Evolutionary conservation across 2,797 vertebrate genomes (phyloP).

Genomic region (Tachyglossus aculeatus): DNA sequence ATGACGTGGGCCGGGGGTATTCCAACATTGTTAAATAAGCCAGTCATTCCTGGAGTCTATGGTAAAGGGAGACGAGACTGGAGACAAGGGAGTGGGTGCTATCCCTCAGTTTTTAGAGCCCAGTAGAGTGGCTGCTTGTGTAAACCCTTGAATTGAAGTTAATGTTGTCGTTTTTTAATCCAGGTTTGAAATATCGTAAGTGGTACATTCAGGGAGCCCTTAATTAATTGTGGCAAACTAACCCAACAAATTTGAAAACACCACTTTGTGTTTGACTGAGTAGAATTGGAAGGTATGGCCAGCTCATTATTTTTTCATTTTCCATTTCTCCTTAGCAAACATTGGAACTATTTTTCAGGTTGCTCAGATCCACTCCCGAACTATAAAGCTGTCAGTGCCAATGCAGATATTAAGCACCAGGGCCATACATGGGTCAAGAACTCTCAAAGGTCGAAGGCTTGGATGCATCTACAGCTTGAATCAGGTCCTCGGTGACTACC

Average conservation of each 20-base stretch:
- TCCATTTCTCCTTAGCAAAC: background rate
- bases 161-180: too few relatives aligned
- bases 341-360: conserved; percentile 1
- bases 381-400: conserved; percentile 16
- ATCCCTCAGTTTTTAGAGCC: background rate
- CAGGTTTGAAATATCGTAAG: background rate
- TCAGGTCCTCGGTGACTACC: conserved; percentile 40
- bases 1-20: too few relatives aligned
- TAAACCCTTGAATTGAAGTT: background rate
- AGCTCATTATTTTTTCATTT: too few relatives aligned
- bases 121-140: background rate
- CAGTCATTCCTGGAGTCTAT: too few relatives aligned
- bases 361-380: conserved; percentile 26
- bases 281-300: too few relatives aligned
- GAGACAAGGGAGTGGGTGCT: background rate
- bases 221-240: background rate
- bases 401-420: conserved; percentile 28
- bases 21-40: too few relatives aligned
- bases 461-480: conserved; percentile 64
- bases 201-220: background rate
- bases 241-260: background rate
- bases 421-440: conserved; percentile 51
- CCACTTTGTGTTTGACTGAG: background rate
- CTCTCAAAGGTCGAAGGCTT: conserved; percentile 53
- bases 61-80: background rate